These are phyloP conservation scores for Nesoenas mayeri DNA, from an alignment of 2,113 vertebrate species.

Conservation along the genomic window DNA sequence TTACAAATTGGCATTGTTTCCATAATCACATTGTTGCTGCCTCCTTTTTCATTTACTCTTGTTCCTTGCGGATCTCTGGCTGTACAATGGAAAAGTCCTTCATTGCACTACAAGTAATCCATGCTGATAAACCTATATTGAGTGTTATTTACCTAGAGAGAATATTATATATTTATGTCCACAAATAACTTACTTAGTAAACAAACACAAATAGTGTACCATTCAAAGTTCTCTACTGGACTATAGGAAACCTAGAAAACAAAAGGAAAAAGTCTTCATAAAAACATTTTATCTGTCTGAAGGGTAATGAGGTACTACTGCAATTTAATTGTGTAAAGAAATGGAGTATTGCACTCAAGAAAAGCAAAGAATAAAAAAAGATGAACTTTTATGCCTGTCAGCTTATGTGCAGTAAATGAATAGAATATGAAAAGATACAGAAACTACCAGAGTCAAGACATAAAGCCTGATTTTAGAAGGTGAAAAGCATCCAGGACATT, in stretches of 20 bases:
- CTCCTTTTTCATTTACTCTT: conserved; percentile 12
- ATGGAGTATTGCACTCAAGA: neutral
- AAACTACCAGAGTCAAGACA: neutral
- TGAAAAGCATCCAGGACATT: neutral
- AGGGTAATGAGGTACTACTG: neutral
- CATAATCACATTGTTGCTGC: neutral
- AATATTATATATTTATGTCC: neutral
- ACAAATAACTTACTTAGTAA: neutral
- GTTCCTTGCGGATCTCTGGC: neutral
- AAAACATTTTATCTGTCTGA: neutral
- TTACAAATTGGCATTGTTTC: conserved; percentile 14
- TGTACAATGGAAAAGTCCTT: neutral
- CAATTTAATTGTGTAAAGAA: neutral
- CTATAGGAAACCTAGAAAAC: neutral
- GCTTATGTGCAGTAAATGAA: neutral
- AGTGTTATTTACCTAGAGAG: neutral
- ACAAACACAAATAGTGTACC: neutral
- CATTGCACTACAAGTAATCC: neutral
- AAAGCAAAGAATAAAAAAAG: neutral
- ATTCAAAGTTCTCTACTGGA: neutral
- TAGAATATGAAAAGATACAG: neutral
- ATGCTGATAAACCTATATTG: neutral
- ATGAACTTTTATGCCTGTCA: neutral
- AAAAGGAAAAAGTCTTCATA: neutral
- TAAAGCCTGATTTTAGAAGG: neutral